Base-by-base conservation (phyloP, 2,888 invertebrate genomes). In the Xestoiulus laeticollis region DNA sequence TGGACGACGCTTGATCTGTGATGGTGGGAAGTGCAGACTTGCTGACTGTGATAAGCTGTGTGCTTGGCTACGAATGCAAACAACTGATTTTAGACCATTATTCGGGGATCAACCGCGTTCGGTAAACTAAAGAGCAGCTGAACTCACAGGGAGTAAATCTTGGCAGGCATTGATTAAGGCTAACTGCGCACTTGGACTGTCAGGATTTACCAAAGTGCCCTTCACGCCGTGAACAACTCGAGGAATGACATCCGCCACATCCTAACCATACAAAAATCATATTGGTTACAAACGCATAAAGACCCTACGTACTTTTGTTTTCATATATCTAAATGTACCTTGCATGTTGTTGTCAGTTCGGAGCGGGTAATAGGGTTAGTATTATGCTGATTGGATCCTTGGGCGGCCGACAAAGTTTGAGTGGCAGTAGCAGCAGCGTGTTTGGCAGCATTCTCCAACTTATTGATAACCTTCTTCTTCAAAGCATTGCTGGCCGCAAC, bases 351-450 rank as follows among this genome's bases (percentile, higher is more conserved):
- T 88, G 95, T 92, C 0, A 98, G 92, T 30, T 95, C 95, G 91
- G 96, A 96, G 92, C 96, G 94, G 14, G 92, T 91, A 83, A 94
- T 93, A 78, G 93, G 93, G 91, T 96, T 96, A 86, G 94, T 93
- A 91, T 95, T 96, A 92, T 96, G 94, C 33, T 94, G 94, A 1
- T 94, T 94, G 0, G 96, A 96, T 90, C 96, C 96, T 90, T 97
- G 96, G 0, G 97, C 96, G 0, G 98, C 96, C 0, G 96, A 95
- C 89, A 98, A 95, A 90, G 97, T 96, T 91, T 99, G 98, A 0
- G 97, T 97, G 0, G 97, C 97, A 88, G 96, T 96, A 0, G 97
- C 95, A 0, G 97, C 96, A 0, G 97, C 96, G 90, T 96, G 96
- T 89, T 96, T 95, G 0, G 97, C 97, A 89, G 96, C 96, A 90